A percentile compares a stretch with the other conserved stretches of the same genome.
phyloP scores from a whole-genome alignment of 1,140 invertebrate genomes.

The Drosophila arizonae region DNA sequence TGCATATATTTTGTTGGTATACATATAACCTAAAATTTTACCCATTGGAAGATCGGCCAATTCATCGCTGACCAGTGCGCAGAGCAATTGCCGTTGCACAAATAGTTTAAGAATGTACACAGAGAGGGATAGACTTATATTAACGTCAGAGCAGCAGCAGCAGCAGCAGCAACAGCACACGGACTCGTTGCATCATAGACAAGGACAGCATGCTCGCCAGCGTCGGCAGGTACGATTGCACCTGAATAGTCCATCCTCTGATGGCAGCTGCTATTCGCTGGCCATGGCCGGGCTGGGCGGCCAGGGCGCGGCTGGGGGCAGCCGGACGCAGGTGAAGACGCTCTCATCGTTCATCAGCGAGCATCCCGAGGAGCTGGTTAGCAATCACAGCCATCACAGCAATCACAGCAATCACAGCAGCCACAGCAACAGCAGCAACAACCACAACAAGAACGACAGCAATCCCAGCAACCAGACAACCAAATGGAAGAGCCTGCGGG shows the following conservation, averaged over 20 bases:
- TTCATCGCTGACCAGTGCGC: conserved; percentile 69
- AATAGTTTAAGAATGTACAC: conserved; percentile 71
- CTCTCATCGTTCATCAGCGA: conserved; percentile 72
- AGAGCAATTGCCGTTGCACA: conserved; percentile 54
- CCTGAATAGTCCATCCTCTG: conserved; percentile 73
- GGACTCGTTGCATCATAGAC: neutral
- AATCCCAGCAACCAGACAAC: conserved; percentile 86
- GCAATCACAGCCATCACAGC: conserved; percentile 82
- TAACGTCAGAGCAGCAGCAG: conserved; percentile 49
- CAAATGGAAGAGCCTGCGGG: conserved; percentile 92
- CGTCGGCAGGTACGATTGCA: conserved; percentile 68
- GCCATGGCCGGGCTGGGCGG: conserved; percentile 69
- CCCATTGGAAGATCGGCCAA: conserved; percentile 65
- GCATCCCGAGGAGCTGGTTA: conserved; percentile 64
- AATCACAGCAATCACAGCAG: conserved; percentile 39
- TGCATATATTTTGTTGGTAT: neutral
- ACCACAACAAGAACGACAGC: conserved; percentile 83
- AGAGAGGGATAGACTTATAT: conserved; percentile 80
- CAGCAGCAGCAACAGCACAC: conserved; percentile 20
- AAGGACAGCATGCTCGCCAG: conserved; percentile 28
- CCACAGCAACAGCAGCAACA: neutral
- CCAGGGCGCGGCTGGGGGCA: conserved; percentile 84
- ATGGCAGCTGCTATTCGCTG: conserved; percentile 52
- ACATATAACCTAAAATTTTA: conserved; percentile 19
- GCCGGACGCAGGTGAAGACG: conserved; percentile 56